A percentile compares a stretch with the other conserved stretches of the same genome.
These are phyloP conservation scores for Philopedon plagiatum DNA, from an alignment of 2,888 invertebrate genomes.

Conservation along the genomic window DNA sequence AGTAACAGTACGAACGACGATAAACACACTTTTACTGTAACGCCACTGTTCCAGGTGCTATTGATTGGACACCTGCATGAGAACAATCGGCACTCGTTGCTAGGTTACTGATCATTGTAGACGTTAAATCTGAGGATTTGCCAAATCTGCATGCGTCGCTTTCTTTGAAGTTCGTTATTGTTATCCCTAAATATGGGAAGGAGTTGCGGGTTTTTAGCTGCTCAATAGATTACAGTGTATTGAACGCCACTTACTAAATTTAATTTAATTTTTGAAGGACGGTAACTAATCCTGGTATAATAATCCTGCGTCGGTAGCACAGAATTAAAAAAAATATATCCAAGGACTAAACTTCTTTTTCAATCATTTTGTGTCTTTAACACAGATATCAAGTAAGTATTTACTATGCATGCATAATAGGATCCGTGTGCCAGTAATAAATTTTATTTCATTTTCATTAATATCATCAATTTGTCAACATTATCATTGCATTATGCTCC, in stretches of 20 bases:
- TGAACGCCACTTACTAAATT: background rate
- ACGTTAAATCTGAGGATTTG: slow-evolving; percentile 68
- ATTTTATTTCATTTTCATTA: slow-evolving; percentile 38
- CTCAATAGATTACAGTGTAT: background rate
- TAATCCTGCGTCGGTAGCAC: too few species aligned
- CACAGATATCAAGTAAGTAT: background rate
- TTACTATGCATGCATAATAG: slow-evolving; percentile 20
- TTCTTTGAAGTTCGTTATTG: slow-evolving; percentile 52
- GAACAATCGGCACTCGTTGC: slow-evolving; percentile 68
- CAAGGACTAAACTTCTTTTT: background rate
- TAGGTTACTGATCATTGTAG: slow-evolving; percentile 66
- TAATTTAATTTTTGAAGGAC: too few species aligned
- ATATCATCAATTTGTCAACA: slow-evolving; percentile 49
- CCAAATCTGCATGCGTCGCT: slow-evolving; percentile 67
- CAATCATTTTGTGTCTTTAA: too few species aligned
- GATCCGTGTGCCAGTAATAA: slow-evolving; percentile 36
- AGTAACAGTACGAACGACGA: too few species aligned
- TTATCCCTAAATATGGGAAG: background rate
- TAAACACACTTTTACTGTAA: background rate
- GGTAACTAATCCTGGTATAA: too few species aligned
- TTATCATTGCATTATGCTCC: slow-evolving; percentile 46
- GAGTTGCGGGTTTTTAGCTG: slow-evolving; percentile 24
- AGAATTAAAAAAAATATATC: too few species aligned
- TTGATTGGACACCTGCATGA: slow-evolving; percentile 69
- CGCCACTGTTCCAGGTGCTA: slow-evolving; percentile 65